Conservation (phyloP, 1,140 invertebrate species). For the Drosophila tani region DNA sequence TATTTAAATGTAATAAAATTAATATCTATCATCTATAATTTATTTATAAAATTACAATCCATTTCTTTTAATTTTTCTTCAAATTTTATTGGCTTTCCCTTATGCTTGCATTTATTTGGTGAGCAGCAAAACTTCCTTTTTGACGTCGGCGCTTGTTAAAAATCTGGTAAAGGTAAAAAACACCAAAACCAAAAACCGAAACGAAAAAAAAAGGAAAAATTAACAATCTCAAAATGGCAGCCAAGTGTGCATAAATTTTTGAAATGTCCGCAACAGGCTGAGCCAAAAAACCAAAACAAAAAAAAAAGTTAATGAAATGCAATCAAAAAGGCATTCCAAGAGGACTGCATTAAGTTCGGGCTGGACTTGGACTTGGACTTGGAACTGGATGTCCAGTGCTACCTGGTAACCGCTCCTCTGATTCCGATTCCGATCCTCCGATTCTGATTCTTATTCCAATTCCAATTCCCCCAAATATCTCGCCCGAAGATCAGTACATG, state of each 20-base stretch:
- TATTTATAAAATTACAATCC: slow-evolving; percentile 8
- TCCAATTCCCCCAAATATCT: slow-evolving; percentile 60
- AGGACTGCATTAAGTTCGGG: slow-evolving; percentile 69
- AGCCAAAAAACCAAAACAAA: slow-evolving; percentile 38
- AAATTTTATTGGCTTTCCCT: slow-evolving; percentile 45
- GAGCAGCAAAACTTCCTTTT: slow-evolving; percentile 71
- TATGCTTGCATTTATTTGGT: slow-evolving; percentile 35
- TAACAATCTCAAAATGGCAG: slow-evolving; percentile 78
- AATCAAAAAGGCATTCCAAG: slow-evolving; percentile 77
- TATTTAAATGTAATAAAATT: too few species aligned
- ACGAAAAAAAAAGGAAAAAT: slow-evolving; percentile 56
- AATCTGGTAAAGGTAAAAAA: slow-evolving; percentile 69
- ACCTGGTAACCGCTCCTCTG: slow-evolving; percentile 39
- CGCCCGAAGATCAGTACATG: slow-evolving; percentile 66
- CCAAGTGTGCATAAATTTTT: slow-evolving; percentile 81
- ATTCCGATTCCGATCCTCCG: not conserved
- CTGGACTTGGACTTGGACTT: slow-evolving; percentile 30
- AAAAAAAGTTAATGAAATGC: slow-evolving; percentile 72
- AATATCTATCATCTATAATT: too few species aligned
- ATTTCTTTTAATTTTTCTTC: slow-evolving; percentile 47
- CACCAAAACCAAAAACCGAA: slow-evolving; percentile 41
- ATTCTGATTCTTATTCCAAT: not conserved
- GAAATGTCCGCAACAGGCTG: slow-evolving; percentile 64
- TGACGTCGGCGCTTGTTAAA: slow-evolving; percentile 78
- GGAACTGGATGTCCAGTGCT: slow-evolving; percentile 28